Evolutionary conservation across 2,113 vertebrate species (phyloP).

Genomic region (Tachuris rubrigastra): DNA sequence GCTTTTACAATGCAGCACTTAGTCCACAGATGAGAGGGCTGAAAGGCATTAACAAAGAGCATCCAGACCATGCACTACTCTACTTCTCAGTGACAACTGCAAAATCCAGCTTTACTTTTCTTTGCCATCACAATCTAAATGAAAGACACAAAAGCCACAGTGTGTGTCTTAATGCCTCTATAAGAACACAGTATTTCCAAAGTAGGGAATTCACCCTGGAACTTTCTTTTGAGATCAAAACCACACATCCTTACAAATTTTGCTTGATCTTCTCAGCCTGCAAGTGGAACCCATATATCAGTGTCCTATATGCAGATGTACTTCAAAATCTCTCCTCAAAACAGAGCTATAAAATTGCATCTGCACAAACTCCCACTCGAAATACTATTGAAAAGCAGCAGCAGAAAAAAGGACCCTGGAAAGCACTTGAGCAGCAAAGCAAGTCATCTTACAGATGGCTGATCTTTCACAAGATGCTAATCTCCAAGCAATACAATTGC

Average conservation of each 20-base stretch:
- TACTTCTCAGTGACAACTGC: background rate
- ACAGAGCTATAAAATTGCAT: background rate
- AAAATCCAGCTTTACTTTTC: background rate
- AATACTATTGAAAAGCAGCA: background rate
- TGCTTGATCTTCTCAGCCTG: background rate
- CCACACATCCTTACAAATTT: background rate
- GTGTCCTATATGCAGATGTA: background rate
- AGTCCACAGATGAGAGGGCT: background rate
- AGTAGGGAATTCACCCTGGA: background rate
- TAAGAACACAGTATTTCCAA: background rate
- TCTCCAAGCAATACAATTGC: accelerated
- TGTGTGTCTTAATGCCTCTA: background rate
- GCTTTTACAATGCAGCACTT: background rate
- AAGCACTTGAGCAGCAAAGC: accelerated
- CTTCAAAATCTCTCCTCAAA: background rate
- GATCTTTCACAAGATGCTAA: background rate
- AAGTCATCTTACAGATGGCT: background rate
- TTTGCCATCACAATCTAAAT: background rate
- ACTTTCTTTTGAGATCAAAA: background rate
- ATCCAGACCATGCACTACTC: background rate
- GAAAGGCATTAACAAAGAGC: background rate
- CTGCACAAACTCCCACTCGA: background rate
- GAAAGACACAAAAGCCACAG: background rate
- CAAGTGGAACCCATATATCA: background rate
- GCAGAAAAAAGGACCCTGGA: background rate